Percentiles rank a stretch among this genome's conserved stretches.
These are phyloP conservation scores for Acromyrmex heyeri DNA, from an alignment of 1,140 invertebrate genomes.

Conservation along the genomic window DNA sequence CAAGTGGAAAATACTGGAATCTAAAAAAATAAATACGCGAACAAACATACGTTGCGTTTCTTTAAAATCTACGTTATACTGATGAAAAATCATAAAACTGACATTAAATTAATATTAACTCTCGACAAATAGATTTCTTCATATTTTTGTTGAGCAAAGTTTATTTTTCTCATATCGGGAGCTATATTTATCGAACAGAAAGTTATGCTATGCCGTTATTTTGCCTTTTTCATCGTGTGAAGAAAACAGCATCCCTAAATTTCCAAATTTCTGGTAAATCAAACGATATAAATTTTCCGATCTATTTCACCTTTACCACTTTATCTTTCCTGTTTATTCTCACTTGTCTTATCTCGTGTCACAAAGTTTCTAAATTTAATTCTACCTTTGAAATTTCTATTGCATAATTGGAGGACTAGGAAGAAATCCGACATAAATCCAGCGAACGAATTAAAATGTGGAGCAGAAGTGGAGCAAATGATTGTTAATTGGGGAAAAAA, in stretches of 20 bases:
- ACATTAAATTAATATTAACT: neutral
- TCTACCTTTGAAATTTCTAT: constrained; percentile 1
- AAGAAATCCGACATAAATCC: constrained; percentile 22
- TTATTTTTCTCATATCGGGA: neutral
- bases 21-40: neutral
- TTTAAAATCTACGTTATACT: neutral
- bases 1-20: neutral
- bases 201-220: neutral
- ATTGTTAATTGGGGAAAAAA: neutral
- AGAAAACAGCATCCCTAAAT: neutral
- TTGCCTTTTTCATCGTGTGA: neutral
- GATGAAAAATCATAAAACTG: neutral
- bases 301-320: constrained; percentile 16
- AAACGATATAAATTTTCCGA: constrained; percentile 62
- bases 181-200: neutral
- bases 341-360: constrained; percentile 11
- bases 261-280: constrained; percentile 53
- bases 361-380: constrained; percentile 17
- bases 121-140: neutral
- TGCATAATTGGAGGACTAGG: neutral
- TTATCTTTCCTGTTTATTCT: constrained; percentile 39
- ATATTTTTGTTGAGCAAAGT: constrained; percentile 29
- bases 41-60: neutral
- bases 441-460: neutral
- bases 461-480: neutral